Conservation (phyloP, 2,888 invertebrate species). For the Chydorus sphaericus region DNA sequence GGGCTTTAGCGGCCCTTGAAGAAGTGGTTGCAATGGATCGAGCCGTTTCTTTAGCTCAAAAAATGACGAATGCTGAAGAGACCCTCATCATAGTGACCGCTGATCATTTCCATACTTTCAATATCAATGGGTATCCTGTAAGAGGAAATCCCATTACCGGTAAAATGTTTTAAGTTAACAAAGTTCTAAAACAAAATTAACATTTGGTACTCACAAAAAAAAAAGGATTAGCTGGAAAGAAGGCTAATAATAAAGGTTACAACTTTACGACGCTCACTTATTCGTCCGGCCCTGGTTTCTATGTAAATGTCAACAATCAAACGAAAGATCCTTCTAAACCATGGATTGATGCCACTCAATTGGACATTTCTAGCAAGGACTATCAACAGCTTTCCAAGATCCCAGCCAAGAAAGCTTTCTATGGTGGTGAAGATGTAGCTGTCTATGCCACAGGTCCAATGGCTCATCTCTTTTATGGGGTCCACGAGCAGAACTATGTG, state of each 20-base stretch:
- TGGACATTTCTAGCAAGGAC: constrained; percentile 40
- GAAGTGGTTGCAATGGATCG: constrained; percentile 66
- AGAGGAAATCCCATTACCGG: constrained; percentile 55
- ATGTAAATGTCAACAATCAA: constrained; percentile 33
- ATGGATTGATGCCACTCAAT: constrained; percentile 33
- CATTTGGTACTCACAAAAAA: no score
- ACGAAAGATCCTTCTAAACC: constrained; percentile 14
- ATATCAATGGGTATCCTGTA: constrained; percentile 59
- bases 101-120: constrained; percentile 65
- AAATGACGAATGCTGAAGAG: constrained; percentile 35
- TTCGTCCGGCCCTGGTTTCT: constrained; percentile 51
- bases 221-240: no score
- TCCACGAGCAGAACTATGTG: constrained; percentile 82
- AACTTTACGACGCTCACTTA: constrained; percentile 67
- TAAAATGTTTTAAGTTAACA: constrained; percentile 25
- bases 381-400: constrained; percentile 55
- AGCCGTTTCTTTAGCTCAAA: constrained; percentile 51
- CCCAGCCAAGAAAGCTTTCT: constrained; percentile 54
- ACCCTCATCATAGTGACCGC: constrained; percentile 74
- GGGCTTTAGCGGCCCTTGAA: constrained; percentile 55
- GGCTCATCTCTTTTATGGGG: constrained; percentile 71
- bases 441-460: constrained; percentile 74
- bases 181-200: no score
- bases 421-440: constrained; percentile 72
- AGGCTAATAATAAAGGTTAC: constrained; percentile 24